Evolutionary conservation across 2,888 invertebrate genomes (phyloP).

Genomic region (Andrena praecox): DNA sequence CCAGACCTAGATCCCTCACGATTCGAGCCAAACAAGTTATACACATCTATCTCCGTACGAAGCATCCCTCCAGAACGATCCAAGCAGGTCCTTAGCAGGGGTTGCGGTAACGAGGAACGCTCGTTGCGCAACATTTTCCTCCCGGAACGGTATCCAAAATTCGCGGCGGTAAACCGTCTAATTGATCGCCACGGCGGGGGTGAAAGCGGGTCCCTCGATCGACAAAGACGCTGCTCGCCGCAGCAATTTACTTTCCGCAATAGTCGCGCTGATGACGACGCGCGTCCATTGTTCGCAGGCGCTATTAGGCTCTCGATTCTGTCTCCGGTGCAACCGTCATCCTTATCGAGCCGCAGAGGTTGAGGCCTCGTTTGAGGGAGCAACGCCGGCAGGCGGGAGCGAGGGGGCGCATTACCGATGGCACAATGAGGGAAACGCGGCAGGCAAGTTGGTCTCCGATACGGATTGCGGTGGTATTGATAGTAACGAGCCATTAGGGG

Average conservation of each 20-base stretch:
- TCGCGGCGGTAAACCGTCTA: conserved; percentile 40
- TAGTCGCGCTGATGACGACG: conserved; percentile 80
- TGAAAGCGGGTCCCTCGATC: conserved; percentile 22
- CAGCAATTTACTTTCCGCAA: conserved; percentile 82
- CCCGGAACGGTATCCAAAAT: too few species aligned
- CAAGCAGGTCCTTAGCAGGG: too few species aligned
- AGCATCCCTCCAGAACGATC: too few species aligned
- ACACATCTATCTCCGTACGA: too few species aligned
- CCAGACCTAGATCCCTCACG: too few species aligned
- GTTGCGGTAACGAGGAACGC: too few species aligned
- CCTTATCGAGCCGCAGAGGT: conserved; percentile 54
- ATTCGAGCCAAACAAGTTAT: too few species aligned
- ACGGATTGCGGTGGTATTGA: conserved; percentile 65
- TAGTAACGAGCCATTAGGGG: conserved; percentile 66
- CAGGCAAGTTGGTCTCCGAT: conserved; percentile 66
- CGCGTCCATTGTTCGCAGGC: conserved; percentile 81
- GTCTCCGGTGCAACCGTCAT: conserved; percentile 45
- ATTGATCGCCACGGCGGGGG: conserved; percentile 39
- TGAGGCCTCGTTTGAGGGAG: conserved; percentile 33
- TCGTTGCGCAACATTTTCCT: too few species aligned
- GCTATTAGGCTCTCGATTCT: conserved; percentile 80
- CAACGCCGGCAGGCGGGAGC: conserved; percentile 29
- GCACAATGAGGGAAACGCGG: conserved; percentile 73
- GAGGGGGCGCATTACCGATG: conserved; percentile 62
- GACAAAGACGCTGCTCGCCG: conserved; percentile 44